A percentile compares a stretch with the other conserved stretches of the same genome.
Evolutionary conservation across 30 jellyfish, hydroid and myxozoan genomes (phyloP).

Genomic region (Cassiopea xamachana): DNA sequence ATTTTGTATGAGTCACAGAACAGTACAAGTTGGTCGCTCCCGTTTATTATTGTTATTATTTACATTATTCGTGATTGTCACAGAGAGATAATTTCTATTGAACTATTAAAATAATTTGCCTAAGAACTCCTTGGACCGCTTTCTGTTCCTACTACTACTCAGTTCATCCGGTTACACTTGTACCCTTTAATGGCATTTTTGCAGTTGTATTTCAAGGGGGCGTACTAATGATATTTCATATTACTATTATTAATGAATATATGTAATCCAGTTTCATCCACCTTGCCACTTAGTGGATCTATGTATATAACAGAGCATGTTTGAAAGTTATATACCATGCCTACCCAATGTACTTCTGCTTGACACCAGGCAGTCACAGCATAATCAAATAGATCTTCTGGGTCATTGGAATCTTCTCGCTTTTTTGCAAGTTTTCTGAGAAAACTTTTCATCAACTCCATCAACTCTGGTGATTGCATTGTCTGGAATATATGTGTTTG

Average conservation of each 20-base stretch:
- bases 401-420: neutral
- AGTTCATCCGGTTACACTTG: no score
- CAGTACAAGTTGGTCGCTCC: no score
- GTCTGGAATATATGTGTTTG: neutral
- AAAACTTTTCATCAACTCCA: neutral
- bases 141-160: no score
- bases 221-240: no score
- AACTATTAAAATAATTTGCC: no score
- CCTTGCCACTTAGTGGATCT: neutral
- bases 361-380: neutral
- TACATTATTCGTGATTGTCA: no score
- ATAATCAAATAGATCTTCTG: neutral
- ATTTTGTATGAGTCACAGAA: no score
- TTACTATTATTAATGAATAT: no score
- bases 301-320: neutral
- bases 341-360: neutral
- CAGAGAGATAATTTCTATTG: no score
- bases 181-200: neutral
- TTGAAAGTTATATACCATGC: neutral
- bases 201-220: neutral
- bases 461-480: neutral
- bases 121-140: no score
- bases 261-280: neutral
- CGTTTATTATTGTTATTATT: no score
- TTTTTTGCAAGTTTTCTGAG: neutral